Evolutionary conservation across 1,140 invertebrate genomes (phyloP).

Genomic region (Ptiloglossa arizonensis): DNA sequence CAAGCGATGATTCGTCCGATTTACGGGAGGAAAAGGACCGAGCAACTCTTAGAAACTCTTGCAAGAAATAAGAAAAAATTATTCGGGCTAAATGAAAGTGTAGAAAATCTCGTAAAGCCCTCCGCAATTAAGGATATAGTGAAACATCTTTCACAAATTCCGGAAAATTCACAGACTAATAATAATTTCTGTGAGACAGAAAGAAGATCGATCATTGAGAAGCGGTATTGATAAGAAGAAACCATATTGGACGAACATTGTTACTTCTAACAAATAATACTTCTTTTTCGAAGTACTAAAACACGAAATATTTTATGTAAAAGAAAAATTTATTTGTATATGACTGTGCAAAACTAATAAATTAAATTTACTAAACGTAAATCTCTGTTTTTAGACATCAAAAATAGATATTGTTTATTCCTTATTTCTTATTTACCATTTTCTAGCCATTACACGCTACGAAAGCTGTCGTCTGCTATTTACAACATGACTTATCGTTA

Average conservation of each 20-base stretch:
- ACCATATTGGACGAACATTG: background rate
- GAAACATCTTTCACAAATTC: background rate
- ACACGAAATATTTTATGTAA: too few species aligned
- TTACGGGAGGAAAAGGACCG: slow-evolving; percentile 35
- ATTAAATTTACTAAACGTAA: too few species aligned
- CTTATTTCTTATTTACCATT: too few species aligned
- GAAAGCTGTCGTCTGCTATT: too few species aligned
- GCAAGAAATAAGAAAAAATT: background rate
- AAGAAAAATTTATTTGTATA: too few species aligned
- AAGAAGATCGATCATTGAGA: background rate
- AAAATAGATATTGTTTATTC: too few species aligned
- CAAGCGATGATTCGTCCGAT: slow-evolving; percentile 53
- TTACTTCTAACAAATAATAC: background rate
- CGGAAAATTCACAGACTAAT: background rate
- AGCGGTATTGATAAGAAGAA: background rate
- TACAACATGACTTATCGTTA: too few species aligned
- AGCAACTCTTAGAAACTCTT: background rate
- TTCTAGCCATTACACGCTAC: too few species aligned
- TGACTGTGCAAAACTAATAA: too few species aligned
- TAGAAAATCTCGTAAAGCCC: slow-evolving; percentile 14
- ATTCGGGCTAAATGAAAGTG: background rate
- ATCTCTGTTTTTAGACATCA: too few species aligned
- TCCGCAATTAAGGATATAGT: slow-evolving; percentile 12
- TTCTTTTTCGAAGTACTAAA: too few species aligned
- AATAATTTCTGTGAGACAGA: background rate